Base-by-base conservation (phyloP, 2,888 invertebrate genomes). In the Stenodema calcarata region DNA sequence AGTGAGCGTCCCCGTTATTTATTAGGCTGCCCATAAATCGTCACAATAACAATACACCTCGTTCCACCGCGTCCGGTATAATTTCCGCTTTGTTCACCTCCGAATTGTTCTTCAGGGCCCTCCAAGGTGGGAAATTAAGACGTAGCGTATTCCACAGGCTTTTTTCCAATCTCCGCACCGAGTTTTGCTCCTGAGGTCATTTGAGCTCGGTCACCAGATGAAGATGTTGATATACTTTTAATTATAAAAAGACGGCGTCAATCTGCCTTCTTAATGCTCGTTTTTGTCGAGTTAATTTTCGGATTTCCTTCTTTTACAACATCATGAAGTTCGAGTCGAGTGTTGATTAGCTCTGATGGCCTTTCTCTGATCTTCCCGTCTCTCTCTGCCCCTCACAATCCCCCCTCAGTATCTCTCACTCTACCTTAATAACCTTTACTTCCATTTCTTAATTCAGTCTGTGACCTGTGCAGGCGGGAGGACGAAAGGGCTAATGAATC, bases 141-240 rank as follows among this genome's bases (percentile, higher is more conserved):
- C 50, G 16, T 16, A 44, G 11, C 4, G 16, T 50, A 14, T n/a
- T 11, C 50, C 50, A 50, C 62, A 23, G 12, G 0, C 11, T 18
- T 2, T 62, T 27, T 62, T 23, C 7, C 23, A 11, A 9, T n/a
- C n/a, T n/a, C n/a, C n/a, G n/a, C 62, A 16, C n/a, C 50, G 7
- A 50, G 50, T 50, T 50, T 50, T 50, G 50, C n/a, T 16, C 50
- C n/a, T 6, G 50, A 11, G 27, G 62, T 62, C 62, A 62, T 62
- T 23, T 23, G 12, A 62, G 18, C 62, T 23, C 62, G 23, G 23
- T 11, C 23, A 0, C 12, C 73, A 35, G 18, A 73, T 73, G 73
- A 73, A 73, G 73, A 73, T 73, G 73, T 73, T 73, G 73, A 73
- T 73, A 73, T 73, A 73, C 73, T 73, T 73, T 73, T 73, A 73